Conservation (phyloP, 1,140 invertebrate genomes). For the Saccostrea echinata region DNA sequence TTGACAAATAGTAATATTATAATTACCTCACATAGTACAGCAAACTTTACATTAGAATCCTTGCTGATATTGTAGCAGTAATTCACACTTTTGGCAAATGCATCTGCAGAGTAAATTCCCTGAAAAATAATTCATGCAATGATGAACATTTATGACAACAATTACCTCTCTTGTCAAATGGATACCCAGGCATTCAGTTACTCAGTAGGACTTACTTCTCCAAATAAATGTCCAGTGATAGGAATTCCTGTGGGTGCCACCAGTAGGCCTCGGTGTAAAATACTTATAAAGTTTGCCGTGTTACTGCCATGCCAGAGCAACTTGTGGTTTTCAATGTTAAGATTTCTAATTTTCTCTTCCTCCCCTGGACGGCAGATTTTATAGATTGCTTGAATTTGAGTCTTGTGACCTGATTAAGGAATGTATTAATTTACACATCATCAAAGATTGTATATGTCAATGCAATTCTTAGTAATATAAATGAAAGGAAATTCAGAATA, state of each 20-base stretch:
- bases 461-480: no score
- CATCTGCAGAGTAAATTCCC: constrained; percentile 80
- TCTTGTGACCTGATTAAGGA: background rate
- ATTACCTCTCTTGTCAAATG: no score
- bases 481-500: no score
- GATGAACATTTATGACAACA: no score
- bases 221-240: constrained; percentile 78
- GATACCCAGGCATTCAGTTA: no score
- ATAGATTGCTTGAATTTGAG: constrained; percentile 77
- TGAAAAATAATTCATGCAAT: constrained; percentile 59
- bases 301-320: constrained; percentile 81
- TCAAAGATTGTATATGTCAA: background rate
- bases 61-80: constrained; percentile 71
- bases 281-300: constrained; percentile 78
- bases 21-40: constrained; percentile 77
- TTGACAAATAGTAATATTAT: no score
- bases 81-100: constrained; percentile 77
- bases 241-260: constrained; percentile 77
- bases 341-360: constrained; percentile 62
- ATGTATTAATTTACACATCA: background rate
- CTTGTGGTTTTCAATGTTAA: constrained; percentile 72
- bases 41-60: constrained; percentile 62
- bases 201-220: constrained; percentile 69
- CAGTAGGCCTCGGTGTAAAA: constrained; percentile 78
- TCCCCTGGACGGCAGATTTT: constrained; percentile 73